Percentiles rank a stretch among this genome's conserved stretches.
Conservation (phyloP, 2,888 invertebrate species). For the Ophraella communa region DNA sequence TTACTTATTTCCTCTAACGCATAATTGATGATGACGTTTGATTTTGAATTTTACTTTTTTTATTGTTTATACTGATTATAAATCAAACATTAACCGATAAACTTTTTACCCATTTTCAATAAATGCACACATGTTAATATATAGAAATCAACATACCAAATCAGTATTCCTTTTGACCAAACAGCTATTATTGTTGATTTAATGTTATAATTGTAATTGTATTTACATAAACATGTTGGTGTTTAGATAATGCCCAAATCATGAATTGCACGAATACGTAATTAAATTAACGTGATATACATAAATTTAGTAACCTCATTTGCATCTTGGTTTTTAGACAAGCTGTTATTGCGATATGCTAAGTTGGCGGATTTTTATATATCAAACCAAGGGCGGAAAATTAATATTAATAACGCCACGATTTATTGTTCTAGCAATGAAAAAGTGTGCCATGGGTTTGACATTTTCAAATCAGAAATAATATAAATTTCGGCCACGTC, state of each 20-base stretch:
- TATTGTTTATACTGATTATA: no score
- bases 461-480: no score
- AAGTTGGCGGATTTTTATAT: not conserved
- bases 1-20: no score
- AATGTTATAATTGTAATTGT: not conserved
- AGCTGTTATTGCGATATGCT: not conserved
- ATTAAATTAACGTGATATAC: constrained; percentile 1
- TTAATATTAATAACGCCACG: no score
- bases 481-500: no score
- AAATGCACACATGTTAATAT: no score
- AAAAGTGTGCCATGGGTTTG: no score
- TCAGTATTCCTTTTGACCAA: not conserved
- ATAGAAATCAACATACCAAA: not conserved
- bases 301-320: not conserved
- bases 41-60: no score
- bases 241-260: constrained; percentile 2
- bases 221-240: not conserved
- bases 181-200: not conserved
- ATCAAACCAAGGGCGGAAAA: not conserved
- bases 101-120: no score
- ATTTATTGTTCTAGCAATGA: no score
- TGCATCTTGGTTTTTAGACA: constrained; percentile 5
- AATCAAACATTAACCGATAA: no score
- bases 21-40: no score
- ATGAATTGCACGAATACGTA: not conserved